These are phyloP conservation scores for Vimba vimba DNA, from an alignment of 2,113 vertebrate species.

Conservation along the genomic window DNA sequence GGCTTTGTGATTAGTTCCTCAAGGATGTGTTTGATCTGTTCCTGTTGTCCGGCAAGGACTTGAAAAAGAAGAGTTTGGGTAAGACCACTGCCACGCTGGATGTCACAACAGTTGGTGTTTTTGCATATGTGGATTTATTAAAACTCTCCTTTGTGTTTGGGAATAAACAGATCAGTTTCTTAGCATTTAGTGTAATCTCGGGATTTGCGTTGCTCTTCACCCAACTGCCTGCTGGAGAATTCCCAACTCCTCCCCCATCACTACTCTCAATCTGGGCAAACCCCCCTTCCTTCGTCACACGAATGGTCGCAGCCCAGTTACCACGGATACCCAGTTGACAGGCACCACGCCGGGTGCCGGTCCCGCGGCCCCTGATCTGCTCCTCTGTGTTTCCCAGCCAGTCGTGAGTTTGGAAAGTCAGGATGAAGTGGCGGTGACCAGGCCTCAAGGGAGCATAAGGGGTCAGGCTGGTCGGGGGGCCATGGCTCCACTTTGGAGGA, in stretches of 20 bases:
- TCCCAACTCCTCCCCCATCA: constrained; percentile 44
- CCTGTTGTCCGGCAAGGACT: neutral
- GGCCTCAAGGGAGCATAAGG: neutral
- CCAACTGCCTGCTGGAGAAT: constrained; percentile 23
- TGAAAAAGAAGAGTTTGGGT: neutral
- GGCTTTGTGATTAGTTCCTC: neutral
- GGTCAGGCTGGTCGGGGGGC: constrained; percentile 3
- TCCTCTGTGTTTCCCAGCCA: constrained; percentile 7
- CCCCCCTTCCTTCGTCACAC: neutral
- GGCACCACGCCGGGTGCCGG: constrained; percentile 15
- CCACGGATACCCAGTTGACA: constrained; percentile 40
- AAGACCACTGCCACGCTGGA: neutral
- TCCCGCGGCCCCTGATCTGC: constrained; percentile 15
- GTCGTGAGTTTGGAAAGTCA: neutral
- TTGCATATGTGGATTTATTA: neutral
- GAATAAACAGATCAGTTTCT: constrained; percentile 5
- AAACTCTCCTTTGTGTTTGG: neutral
- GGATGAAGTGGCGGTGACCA: constrained; percentile 50
- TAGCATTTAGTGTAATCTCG: constrained; percentile 55
- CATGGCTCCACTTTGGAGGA: constrained; percentile 80
- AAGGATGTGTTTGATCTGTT: neutral
- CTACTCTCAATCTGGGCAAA: constrained; percentile 42
- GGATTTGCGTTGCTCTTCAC: constrained; percentile 58
- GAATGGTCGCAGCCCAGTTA: constrained; percentile 46
- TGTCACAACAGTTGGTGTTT: neutral